Percentiles rank a stretch among this genome's conserved stretches.
Evolutionary conservation across 2,888 invertebrate species (phyloP).

Genomic region (Cacoxenus indagator): DNA sequence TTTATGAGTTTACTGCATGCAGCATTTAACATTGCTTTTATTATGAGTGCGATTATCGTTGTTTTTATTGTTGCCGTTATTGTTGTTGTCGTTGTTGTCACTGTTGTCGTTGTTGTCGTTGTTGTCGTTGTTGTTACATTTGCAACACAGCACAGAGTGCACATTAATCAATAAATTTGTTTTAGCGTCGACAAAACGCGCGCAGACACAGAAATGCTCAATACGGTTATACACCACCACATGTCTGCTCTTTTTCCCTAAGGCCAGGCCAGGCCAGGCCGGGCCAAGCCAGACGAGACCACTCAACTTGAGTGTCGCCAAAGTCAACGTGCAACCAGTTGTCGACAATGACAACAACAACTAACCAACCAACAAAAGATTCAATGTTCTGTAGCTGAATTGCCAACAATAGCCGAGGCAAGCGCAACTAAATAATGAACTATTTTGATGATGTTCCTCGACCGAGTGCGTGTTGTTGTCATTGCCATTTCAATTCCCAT

Average conservation of each 20-base stretch:
- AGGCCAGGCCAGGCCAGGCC: too few relatives aligned
- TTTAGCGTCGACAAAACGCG: conserved; percentile 54
- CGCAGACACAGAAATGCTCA: not conserved
- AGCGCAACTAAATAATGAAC: conserved; percentile 14
- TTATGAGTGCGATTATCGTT: not conserved
- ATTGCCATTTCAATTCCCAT: not conserved
- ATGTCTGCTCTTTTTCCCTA: not conserved
- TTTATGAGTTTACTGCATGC: conserved; percentile 24
- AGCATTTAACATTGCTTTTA: conserved; percentile 13
- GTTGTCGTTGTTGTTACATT: not conserved
- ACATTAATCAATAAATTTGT: conserved; percentile 70
- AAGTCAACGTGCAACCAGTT: too few relatives aligned
- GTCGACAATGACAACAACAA: not conserved
- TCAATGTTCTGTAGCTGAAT: conserved; percentile 19
- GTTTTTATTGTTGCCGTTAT: not conserved
- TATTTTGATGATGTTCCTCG: conserved; percentile 12
- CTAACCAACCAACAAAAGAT: conserved; percentile 7
- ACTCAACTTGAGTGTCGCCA: too few relatives aligned
- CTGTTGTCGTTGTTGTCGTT: not conserved
- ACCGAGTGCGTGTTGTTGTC: not conserved
- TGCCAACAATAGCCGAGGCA: not conserved
- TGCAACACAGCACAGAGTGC: conserved; percentile 10
- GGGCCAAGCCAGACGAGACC: too few relatives aligned
- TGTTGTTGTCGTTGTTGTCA: not conserved
- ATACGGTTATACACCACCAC: not conserved